Evolutionary conservation across 2,113 vertebrate genomes (phyloP), one percentile per base, ranked within the genome.

Genomic region (Salvelinus namaycush): DNA sequence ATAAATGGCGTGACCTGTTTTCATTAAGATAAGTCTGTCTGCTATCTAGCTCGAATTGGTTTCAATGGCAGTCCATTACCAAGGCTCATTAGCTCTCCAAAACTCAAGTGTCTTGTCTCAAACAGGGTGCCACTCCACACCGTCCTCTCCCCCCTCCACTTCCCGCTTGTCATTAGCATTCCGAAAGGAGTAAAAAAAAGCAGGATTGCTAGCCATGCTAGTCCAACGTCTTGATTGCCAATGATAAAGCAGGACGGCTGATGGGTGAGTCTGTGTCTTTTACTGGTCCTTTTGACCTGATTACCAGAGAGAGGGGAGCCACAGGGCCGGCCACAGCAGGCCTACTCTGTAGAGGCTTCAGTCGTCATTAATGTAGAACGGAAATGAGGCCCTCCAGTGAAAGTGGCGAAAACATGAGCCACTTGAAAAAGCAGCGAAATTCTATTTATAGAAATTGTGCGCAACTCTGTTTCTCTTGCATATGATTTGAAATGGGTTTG

Each of bases 141-240:
- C 49, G 18, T 57, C 72, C 48, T 39, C 27, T 65, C 44, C 68
- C 60, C 59, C 22, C 72, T 68, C 59, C n/a, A 34, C 72, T 80
- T 70, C 77, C 76, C 75, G 9, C 11, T 68, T 72, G 44, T 81
- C 59, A 86, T 84, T 77, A 79, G 73, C 76, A 65, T 84, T 86
- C 79, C 70, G 49, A 76, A 77, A 77, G 73, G 67, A 14, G 68
- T 76, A 85, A 88, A 87, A 81, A 84, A 87, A 88, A 90, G 84
- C 82, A 80, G 51, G 66, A 18, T 2, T 18, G 49, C 49, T 16
- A 54, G 16, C 71, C 26, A 31, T 29, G 67, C 73, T 72, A 78
- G 77, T 31, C 14, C 66, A 72, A 60, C 76, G 24, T 84, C 31
- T 62, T 79, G 77, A 84, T 84, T 78, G 79, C 70, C 72, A 69